Base-by-base conservation (phyloP, 2,113 vertebrate genomes). In the Capreolus pygargus region DNA sequence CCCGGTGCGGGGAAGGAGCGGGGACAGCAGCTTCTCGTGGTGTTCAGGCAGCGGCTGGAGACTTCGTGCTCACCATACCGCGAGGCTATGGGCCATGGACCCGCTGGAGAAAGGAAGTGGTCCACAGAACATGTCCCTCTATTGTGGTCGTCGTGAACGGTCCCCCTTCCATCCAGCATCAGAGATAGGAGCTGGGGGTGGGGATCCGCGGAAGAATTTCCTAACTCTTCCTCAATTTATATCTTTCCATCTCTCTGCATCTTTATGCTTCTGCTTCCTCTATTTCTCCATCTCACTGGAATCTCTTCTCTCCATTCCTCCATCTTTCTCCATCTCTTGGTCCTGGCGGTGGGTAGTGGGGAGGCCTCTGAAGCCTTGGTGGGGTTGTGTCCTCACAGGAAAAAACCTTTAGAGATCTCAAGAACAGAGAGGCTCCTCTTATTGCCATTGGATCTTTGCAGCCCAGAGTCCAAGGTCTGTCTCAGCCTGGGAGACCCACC, bases 51-150 rank as follows among this genome's bases (percentile, higher is more conserved):
- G 50, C 7, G 2, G 36, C 25, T 52, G 9, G 60, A 61, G 55
- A 57, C 28, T 57, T 10, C 6, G 7, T 1, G 2, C 1, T 92
- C 50, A 36, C 36, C 11, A 6, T 3, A 0, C 2, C 23, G 17
- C 15, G 3, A 17, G 7, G 70, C 11, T 0, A 0, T 15, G 87
- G 78, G 7, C 50, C 52, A 3, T 1, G 21, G 33, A 15, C 14
- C 76, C 1, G 4, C 1, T 45, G 52, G 55, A 83, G 87, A 78
- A 36, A 91, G 52, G 52, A 27, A 36, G 28, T 0, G 6, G 14
- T 57, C n/a, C 0, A 10, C 33, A 30, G 52, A 28, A 11, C 10
- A 60, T 1, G 17, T 12, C 60, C 36, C 64, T 76, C 21, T 50
- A 0, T 33, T 30, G 30, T 54, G 28, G 21, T 39, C 43, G 61